phyloP scores from a whole-genome alignment of 2,797 vertebrate species.

The Leucoraja ocellata region DNA sequence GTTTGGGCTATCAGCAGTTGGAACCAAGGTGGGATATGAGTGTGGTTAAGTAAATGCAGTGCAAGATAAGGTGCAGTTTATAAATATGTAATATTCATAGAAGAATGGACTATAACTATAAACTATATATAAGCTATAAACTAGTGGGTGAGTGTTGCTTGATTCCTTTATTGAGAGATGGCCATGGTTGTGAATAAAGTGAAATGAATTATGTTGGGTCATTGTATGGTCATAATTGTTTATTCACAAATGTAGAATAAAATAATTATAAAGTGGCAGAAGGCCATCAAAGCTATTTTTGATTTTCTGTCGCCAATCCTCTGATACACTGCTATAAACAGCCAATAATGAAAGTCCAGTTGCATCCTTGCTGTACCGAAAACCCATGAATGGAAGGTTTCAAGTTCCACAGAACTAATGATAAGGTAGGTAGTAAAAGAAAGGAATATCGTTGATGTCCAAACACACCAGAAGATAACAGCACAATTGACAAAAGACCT shows the following conservation, averaged over 20 bases:
- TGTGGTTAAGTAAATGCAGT: background rate
- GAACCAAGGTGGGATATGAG: background rate
- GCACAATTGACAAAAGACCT: no score
- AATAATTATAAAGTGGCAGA: background rate
- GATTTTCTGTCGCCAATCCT: background rate
- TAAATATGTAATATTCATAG: no score
- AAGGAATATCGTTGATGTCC: no score
- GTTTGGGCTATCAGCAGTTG: constrained; percentile 41
- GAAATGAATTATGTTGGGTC: background rate
- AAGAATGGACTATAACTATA: background rate
- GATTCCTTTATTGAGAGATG: background rate
- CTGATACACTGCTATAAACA: background rate
- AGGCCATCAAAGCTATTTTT: background rate
- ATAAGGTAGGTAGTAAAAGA: no score
- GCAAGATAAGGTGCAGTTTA: background rate
- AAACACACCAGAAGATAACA: no score
- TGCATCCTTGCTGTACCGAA: background rate
- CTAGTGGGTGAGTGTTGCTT: background rate
- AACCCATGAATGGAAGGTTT: background rate
- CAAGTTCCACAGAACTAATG: background rate
- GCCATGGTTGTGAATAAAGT: background rate
- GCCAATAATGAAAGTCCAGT: background rate
- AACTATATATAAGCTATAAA: background rate
- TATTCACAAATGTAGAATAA: background rate
- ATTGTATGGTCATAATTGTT: background rate